Base-by-base conservation (phyloP, 2,888 invertebrate genomes). In the Scaptomyza cyrtandrae region DNA sequence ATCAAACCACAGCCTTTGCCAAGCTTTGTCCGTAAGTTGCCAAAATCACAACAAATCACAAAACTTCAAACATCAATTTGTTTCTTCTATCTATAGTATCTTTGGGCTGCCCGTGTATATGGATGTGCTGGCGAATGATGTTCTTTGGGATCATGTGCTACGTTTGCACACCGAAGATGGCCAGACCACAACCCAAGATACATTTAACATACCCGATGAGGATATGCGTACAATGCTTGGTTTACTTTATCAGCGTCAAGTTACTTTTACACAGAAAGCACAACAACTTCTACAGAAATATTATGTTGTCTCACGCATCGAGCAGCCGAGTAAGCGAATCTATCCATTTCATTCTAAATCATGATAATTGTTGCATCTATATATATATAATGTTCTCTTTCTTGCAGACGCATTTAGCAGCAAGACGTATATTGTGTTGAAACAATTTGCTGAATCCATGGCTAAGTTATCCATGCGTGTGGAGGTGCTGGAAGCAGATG, bases 231-330 rank as follows among this genome's bases (percentile, higher is more conserved):
- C 68, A 24, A 85, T 90, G 60, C 57, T 92, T 2, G 66, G 74
- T 2, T 52, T 83, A 19, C 66, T 91, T 10, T 80, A 90, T 6
- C 89, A 88, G 50, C 78, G 84, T 1, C 66, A 82, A 45, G 80
- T 90, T 0, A 63, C 76, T 11, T 74, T 91, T 3, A 77, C 86
- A 0, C 24, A 71, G 5, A 85, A 88, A 16, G 93, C 93, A 0
- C 79, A 89, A 6, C 72, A 87, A 13, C 78, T 93, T 59, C 85
- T 93, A 13, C 90, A 91, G 63, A 91, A 92, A 56, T 93, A 93
- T 77, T 93, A 92, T 80, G 91, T 93, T 0, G 91, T 92, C 10
- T 91, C 92, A 10, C 89, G 93, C 52, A 82, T 87, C 33, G 84
- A 90, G 19, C 88, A 92, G 44, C 90, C 92, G 19, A 91, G 93